A percentile compares a stretch with the other conserved stretches of the same genome.
These are phyloP conservation scores for Rhegmatorhina hoffmannsi DNA, from an alignment of 2,113 vertebrate genomes.

Conservation along the genomic window DNA sequence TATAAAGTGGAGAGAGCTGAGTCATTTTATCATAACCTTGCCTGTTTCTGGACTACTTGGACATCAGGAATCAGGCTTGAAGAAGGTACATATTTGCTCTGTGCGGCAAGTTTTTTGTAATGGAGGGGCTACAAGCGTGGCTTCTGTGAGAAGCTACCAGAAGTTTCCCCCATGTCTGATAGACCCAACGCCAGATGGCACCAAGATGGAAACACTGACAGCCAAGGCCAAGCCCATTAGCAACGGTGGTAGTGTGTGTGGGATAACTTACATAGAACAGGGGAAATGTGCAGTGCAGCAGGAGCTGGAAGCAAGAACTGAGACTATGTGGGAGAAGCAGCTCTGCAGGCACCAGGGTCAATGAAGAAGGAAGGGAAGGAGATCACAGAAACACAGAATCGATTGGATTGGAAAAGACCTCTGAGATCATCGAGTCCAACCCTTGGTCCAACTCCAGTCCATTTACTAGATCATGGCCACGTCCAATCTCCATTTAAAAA, in stretches of 20 bases:
- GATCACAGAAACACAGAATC: too few relatives aligned
- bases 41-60: neutral
- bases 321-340: neutral
- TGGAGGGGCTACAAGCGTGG: fast-evolving
- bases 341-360: neutral
- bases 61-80: neutral
- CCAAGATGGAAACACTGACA: fast-evolving
- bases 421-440: too few relatives aligned
- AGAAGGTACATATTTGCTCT: neutral
- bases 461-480: too few relatives aligned
- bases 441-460: too few relatives aligned
- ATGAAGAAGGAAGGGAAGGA: neutral
- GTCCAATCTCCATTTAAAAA: too few relatives aligned
- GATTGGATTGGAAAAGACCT: too few relatives aligned
- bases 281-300: neutral
- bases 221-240: neutral
- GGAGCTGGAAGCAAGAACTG: neutral
- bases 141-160: neutral
- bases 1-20: fast-evolving
- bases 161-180: fast-evolving
- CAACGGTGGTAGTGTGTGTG: fast-evolving
- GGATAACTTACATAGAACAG: neutral
- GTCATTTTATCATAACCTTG: neutral
- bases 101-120: neutral
- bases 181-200: neutral